Base-by-base conservation (phyloP, 2,113 vertebrate genomes). In the Dasyornis broadbenti region DNA sequence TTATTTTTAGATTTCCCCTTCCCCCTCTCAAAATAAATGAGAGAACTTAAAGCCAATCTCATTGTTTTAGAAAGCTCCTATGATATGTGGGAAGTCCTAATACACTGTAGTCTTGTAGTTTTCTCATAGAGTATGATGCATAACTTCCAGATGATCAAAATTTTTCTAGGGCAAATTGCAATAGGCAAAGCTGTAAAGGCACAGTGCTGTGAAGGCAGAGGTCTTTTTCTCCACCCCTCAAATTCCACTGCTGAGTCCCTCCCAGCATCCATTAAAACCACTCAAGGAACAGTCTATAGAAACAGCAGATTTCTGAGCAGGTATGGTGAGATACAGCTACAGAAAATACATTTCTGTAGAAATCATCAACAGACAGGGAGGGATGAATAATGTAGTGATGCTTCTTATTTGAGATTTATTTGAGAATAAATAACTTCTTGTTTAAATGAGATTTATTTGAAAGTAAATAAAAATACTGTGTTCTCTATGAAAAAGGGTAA, bases 1-100 rank as follows among this genome's bases (percentile, higher is more conserved):
- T 31, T 89, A 95, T 94, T 93, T 87, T 89, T 82, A 92, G 78
- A 78, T 86, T 93, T 70, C 37, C 82, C 86, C 73, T 66, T 76
- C 54, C 44, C 69, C 5, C 44, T 77, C 64, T 86, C 56, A 63
- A 50, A 77, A 90, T 57, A 53, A 13, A 15, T 26, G 64, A 56
- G 70, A 90, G 61, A 96, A 83, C n/a, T 93, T 89, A 64, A 92
- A 60, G 57, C 54, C 15, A 92, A 63, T 39, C 77, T 69, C 80
- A 49, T 33, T 83, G 76, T 84, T 97, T 94, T 40, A 87, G 61
- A 54, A 63, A 89, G 37, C 83, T 82, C 64, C 68, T 88, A 3
- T 72, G 82, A 57, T 52, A 52, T 81, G 44, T 88, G 53, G n/a
- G 44, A 95, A 89, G 44, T 49, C 64, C 45, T 73, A n/a, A 66